These are phyloP conservation scores for Hydractinia symbiolongicarpus DNA, from an alignment of 30 jellyfish, hydroid and myxozoan species.

Conservation along the genomic window DNA sequence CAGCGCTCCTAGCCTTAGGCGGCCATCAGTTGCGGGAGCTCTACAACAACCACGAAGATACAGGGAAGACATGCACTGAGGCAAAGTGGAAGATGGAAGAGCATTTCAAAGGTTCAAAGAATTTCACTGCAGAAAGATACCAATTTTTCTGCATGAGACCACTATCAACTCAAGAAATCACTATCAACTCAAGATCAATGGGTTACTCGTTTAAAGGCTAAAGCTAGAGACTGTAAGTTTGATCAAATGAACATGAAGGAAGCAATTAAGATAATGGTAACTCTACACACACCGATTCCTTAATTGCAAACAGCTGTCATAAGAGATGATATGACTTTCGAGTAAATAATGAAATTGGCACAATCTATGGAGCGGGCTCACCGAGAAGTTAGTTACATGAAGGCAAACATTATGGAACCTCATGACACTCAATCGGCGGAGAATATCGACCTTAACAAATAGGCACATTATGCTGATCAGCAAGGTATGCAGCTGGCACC, in stretches of 20 bases:
- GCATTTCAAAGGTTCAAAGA: neutral
- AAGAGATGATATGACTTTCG: conserved; percentile 7
- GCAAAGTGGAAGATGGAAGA: conserved; percentile 2
- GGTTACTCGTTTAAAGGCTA: neutral
- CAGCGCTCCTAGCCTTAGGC: conserved; percentile 1
- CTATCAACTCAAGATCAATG: conserved; percentile 5
- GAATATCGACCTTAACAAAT: no score
- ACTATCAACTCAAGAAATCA: neutral
- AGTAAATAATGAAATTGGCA: conserved; percentile 4
- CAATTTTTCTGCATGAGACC: conserved; percentile 6
- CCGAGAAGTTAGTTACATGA: neutral
- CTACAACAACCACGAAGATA: neutral
- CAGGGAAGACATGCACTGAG: neutral
- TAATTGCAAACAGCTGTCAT: no score
- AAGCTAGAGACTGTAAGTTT: no score
- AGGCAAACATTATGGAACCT: conserved; percentile 9
- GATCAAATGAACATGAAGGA: no score
- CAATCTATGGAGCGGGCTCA: conserved; percentile 6
- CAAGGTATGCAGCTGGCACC: conserved; percentile 10
- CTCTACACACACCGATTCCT: no score
- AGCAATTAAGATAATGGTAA: no score
- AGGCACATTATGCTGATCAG: no score
- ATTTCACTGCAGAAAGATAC: conserved; percentile 7
- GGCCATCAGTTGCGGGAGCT: conserved; percentile 2
- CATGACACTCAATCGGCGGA: no score